Evolutionary conservation across 2,113 vertebrate species (phyloP).

Genomic region (Ptilonorhynchus violaceus): DNA sequence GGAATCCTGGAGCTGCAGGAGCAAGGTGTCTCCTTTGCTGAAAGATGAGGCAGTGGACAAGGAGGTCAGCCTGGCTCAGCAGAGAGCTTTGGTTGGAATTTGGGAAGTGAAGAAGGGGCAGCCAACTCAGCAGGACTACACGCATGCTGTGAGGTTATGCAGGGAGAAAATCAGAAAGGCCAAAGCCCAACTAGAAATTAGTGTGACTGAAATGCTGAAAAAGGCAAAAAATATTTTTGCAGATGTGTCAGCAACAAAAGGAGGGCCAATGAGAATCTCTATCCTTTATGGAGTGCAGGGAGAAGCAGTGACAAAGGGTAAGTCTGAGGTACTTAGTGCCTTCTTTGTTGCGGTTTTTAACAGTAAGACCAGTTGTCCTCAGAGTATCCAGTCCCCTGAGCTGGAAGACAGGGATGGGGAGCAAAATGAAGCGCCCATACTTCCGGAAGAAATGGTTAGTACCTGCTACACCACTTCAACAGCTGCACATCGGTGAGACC

Average conservation of each 20-base stretch:
- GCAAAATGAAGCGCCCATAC: background rate
- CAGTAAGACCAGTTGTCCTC: background rate
- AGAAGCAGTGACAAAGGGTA: background rate
- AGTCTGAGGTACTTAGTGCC: background rate
- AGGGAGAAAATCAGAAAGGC: background rate
- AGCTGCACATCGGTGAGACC: background rate
- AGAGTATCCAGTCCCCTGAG: background rate
- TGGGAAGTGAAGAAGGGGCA: background rate
- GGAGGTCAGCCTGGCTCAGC: background rate
- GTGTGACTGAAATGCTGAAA: background rate
- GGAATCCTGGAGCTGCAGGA: background rate
- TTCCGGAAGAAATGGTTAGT: background rate
- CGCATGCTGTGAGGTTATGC: background rate
- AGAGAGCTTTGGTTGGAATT: background rate
- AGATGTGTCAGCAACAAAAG: background rate
- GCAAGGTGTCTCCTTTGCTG: background rate
- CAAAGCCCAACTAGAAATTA: background rate
- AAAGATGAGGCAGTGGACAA: background rate
- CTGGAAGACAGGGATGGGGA: background rate
- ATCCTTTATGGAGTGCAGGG: background rate
- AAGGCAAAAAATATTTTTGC: background rate
- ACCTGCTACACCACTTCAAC: background rate
- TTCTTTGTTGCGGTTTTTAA: background rate
- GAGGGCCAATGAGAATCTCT: background rate
- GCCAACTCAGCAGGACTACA: background rate